Percentiles rank a stretch among this genome's conserved stretches.
Conservation (phyloP, 2,113 vertebrate species). For the Phasianus colchicus region DNA sequence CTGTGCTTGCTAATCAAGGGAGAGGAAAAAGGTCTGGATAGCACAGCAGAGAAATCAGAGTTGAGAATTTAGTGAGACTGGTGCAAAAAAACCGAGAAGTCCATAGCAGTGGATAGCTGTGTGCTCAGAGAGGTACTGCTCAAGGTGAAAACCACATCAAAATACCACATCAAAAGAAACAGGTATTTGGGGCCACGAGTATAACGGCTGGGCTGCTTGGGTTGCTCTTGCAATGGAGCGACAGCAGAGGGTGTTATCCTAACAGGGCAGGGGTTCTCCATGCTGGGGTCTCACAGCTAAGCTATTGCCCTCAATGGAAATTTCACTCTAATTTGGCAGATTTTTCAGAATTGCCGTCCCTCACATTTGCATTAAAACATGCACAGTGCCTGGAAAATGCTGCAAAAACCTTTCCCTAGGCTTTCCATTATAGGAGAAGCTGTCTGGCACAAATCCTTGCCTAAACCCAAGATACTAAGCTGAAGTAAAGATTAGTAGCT, state of each 20-base stretch:
- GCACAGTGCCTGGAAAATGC: background rate
- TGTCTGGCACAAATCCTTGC: background rate
- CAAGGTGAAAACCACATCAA: background rate
- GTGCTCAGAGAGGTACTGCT: background rate
- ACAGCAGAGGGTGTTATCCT: background rate
- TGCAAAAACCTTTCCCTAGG: background rate
- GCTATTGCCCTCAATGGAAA: background rate
- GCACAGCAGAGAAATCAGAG: background rate
- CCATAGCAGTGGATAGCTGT: rapidly evolving
- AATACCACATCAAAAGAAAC: background rate
- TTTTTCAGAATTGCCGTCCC: background rate
- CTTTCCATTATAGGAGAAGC: background rate
- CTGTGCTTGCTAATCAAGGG: background rate
- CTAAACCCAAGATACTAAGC: background rate
- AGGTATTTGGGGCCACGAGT: rapidly evolving
- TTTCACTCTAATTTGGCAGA: background rate
- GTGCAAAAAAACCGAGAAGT: background rate
- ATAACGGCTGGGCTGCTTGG: background rate
- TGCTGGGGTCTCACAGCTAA: background rate
- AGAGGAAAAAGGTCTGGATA: background rate
- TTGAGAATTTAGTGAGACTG: background rate
- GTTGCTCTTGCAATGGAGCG: rapidly evolving
- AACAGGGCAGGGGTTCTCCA: background rate
- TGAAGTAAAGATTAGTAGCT: constrained; percentile 1
- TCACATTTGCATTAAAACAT: background rate